phyloP scores from a whole-genome alignment of 2,113 vertebrate species.

The Phocoena phocoena region DNA sequence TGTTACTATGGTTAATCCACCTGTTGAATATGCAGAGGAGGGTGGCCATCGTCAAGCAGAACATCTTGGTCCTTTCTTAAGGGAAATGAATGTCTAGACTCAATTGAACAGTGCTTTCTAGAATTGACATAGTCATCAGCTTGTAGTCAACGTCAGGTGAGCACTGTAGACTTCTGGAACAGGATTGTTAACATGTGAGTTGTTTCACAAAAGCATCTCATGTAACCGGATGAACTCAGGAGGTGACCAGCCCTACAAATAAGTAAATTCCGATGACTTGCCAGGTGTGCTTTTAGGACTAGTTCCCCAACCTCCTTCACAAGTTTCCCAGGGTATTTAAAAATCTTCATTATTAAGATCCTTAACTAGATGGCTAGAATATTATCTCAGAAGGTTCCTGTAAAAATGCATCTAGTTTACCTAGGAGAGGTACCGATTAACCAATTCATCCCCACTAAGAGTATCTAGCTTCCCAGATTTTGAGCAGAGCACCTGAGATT shows the following conservation, averaged over 20 bases:
- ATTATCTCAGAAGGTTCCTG: background rate
- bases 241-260: background rate
- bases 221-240: background rate
- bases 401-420: background rate
- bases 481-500: background rate
- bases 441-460: background rate
- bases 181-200: background rate
- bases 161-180: background rate
- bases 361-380: background rate
- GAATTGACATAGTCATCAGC: background rate
- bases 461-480: background rate
- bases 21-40: background rate
- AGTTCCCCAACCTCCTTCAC: background rate
- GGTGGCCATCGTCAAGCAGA: background rate
- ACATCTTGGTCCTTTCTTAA: background rate
- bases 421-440: background rate
- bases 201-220: background rate
- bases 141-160: background rate
- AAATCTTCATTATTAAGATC: conserved; percentile 1
- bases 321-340: background rate
- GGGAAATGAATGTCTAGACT: background rate
- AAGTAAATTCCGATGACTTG: background rate
- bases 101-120: background rate
- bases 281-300: background rate
- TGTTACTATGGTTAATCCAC: background rate